Evolutionary conservation across 2,113 vertebrate species (phyloP).

Genomic region (Leptobrachium ailaonicum): DNA sequence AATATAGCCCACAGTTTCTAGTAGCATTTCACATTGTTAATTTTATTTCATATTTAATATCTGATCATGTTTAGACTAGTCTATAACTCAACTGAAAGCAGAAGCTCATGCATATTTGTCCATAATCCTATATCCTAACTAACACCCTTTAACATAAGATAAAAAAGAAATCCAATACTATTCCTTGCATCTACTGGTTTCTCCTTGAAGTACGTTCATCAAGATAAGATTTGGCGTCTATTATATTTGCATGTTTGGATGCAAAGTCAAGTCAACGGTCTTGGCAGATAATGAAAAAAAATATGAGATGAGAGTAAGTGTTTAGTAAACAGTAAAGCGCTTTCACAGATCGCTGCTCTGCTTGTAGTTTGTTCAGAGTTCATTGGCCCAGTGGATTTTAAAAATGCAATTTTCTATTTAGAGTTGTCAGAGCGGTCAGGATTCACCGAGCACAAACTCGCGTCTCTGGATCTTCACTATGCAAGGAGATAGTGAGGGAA

Average conservation of each 20-base stretch:
- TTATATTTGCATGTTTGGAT: constrained; percentile 37
- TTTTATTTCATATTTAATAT: too few species aligned
- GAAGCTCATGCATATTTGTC: too few species aligned
- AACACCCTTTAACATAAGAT: neutral
- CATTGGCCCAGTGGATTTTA: constrained; percentile 13
- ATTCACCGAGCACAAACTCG: neutral
- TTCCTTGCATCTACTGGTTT: constrained; percentile 6
- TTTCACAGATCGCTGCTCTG: constrained; percentile 42
- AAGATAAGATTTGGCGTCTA: constrained; percentile 29
- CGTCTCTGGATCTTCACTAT: neutral
- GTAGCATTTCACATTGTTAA: too few species aligned
- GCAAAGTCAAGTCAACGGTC: constrained; percentile 30
- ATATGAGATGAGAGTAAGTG: constrained; percentile 42
- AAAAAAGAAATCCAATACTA: neutral
- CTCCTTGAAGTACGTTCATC: neutral
- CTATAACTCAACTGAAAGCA: too few species aligned
- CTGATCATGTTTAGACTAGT: too few species aligned
- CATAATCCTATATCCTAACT: neutral
- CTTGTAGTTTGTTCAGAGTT: constrained; percentile 40
- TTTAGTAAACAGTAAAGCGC: constrained; percentile 45
- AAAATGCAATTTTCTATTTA: neutral
- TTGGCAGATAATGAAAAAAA: constrained; percentile 44
- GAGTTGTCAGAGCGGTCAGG: neutral
- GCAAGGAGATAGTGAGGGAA: neutral
- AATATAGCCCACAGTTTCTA: too few species aligned